These are phyloP conservation scores for Bombus polaris DNA, from an alignment of 1,140 invertebrate species.

Conservation along the genomic window DNA sequence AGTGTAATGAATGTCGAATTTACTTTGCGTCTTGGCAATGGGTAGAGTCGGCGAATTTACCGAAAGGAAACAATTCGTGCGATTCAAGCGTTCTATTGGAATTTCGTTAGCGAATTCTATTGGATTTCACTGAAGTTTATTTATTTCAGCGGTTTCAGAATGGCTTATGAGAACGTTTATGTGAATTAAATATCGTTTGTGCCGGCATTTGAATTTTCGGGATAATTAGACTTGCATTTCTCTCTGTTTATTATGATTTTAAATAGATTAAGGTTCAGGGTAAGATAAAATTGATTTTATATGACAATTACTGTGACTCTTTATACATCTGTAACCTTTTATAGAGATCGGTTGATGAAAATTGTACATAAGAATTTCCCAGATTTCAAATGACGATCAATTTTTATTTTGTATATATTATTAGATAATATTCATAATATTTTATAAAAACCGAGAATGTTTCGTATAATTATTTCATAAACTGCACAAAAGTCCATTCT, in stretches of 20 bases:
- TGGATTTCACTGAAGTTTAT: not conserved
- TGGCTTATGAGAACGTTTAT: constrained; percentile 1
- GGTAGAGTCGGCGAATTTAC: not conserved
- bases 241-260: not conserved
- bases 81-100: constrained; percentile 1
- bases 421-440: too few species aligned
- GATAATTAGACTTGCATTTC: not conserved
- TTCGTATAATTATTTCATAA: not conserved
- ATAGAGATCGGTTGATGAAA: too few species aligned
- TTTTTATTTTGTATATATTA: too few species aligned
- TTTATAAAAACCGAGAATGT: too few species aligned
- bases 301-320: not conserved
- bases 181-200: not conserved
- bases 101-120: constrained; percentile 2
- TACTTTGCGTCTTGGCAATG: not conserved
- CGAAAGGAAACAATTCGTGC: not conserved
- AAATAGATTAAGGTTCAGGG: not conserved
- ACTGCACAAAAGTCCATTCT: not conserved
- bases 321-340: not conserved
- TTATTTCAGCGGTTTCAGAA: not conserved
- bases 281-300: not conserved
- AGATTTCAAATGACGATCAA: too few species aligned
- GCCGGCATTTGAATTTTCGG: not conserved
- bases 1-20: constrained; percentile 10
- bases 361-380: too few species aligned